phyloP scores from a whole-genome alignment of 1,140 invertebrate genomes.

The Zaprionus africanus region DNA sequence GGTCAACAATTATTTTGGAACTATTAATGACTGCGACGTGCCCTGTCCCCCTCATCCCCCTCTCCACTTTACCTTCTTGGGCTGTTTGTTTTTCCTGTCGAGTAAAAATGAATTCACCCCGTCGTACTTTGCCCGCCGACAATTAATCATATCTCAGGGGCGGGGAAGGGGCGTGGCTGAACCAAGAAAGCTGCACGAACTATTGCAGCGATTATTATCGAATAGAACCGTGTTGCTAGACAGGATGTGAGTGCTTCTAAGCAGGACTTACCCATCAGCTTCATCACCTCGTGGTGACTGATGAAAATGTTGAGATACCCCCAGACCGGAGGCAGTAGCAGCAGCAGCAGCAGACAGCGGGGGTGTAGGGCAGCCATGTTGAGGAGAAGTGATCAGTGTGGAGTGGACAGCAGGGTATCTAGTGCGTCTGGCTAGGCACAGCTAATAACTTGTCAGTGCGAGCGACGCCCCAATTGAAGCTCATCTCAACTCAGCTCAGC shows the following conservation, averaged over 20 bases:
- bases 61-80: neutral
- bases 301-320: constrained; percentile 91
- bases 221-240: constrained; percentile 22
- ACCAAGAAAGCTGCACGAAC: constrained; percentile 15
- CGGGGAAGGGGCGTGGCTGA: constrained; percentile 25
- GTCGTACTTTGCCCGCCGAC: constrained; percentile 66
- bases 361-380: constrained; percentile 32
- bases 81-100: constrained; percentile 68
- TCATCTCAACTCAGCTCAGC: constrained; percentile 36
- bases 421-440: constrained; percentile 4
- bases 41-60: neutral
- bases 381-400: neutral
- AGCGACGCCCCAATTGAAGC: constrained; percentile 35
- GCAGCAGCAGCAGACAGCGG: constrained; percentile 42
- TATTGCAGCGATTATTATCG: constrained; percentile 41
- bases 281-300: constrained; percentile 90
- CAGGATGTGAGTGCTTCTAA: neutral
- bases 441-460: constrained; percentile 64
- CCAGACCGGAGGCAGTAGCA: constrained; percentile 65
- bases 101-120: constrained; percentile 71
- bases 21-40: constrained; percentile 73
- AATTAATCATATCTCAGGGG: constrained; percentile 69
- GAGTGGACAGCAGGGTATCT: neutral
- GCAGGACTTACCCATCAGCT: constrained; percentile 88
- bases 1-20: constrained; percentile 79